Evolutionary conservation across 2,888 invertebrate genomes (phyloP), one percentile per base, ranked within the genome.

Genomic region (Phorcus lineatus): DNA sequence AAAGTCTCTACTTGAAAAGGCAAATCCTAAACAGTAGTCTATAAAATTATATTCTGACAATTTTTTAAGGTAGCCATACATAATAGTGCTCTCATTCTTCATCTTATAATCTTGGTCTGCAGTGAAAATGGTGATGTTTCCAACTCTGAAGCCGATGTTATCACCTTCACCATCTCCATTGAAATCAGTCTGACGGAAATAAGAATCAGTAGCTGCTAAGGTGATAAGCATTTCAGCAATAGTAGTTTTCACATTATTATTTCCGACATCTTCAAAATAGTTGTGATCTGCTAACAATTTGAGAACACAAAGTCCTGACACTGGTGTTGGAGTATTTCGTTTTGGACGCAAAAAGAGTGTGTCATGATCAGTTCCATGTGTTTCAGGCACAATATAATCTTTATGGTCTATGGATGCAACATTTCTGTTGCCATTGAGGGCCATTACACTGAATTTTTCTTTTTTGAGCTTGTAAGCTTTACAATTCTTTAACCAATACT

Each of bases 101-200:
- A 88, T 84, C 24, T 78, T 79, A 76, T 89, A 88, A 22, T 74
- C 78, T 22, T 77, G 66, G 36, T 75, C 62, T 28, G 40, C 55
- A 74, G 2, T 81, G 77, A 82, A 87, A 22, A 91, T 84, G 0
- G 88, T 85, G 7, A 90, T 86, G 17, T 87, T 81, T 16, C 82
- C 75, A n/a, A 90, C 82, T 28, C 81, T 78, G 78, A 92, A 90
- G 4, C 91, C 91, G 22, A 92, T 85, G 31, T 90, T 89, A 81
- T 92, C 91, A 28, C 89, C 88, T 9, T 78, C 57, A 4, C 90
- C 91, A 74, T 91, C 89, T 4, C 89, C 91, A 81, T 90, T 84
- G 74, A 91, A 91, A 77, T 91, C 91, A 3, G 91, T 91, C 11
- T 82, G 79, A 24, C 90, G 85, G 77, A 91, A 91, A n/a, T 91